Conservation (phyloP, 2,888 invertebrate species). For the Sphinx pinastri region DNA sequence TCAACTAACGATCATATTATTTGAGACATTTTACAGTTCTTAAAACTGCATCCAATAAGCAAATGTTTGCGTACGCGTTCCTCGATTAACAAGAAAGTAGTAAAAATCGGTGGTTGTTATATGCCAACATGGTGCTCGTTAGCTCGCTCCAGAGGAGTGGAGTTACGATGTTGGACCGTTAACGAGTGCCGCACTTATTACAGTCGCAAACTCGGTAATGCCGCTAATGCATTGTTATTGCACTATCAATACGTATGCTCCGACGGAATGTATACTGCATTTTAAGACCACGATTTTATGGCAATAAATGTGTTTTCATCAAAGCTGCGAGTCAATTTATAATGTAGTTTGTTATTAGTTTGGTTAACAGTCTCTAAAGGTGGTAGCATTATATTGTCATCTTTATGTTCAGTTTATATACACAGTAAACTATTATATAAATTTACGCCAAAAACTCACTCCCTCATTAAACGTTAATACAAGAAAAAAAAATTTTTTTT, state of each 20-base stretch:
- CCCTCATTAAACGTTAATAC: neutral
- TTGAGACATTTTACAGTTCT: neutral
- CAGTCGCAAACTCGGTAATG: conserved; percentile 47
- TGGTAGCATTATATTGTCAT: too few relatives aligned
- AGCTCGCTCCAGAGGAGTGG: conserved; percentile 43
- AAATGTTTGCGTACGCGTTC: neutral
- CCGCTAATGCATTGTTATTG: conserved; percentile 61
- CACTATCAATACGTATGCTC: conserved; percentile 41
- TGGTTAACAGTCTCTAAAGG: too few relatives aligned
- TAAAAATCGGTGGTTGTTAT: conserved; percentile 22
- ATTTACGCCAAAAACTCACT: neutral
- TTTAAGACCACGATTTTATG: neutral
- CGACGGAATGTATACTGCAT: neutral
- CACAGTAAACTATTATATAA: too few relatives aligned
- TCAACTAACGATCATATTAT: too few relatives aligned
- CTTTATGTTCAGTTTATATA: too few relatives aligned
- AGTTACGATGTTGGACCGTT: conserved; percentile 59
- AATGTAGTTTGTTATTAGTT: too few relatives aligned
- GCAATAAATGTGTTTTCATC: too few relatives aligned
- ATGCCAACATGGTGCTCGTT: conserved; percentile 48
- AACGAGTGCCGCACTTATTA: conserved; percentile 63
- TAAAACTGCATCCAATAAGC: conserved; percentile 14
- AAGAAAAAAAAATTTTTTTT: too few relatives aligned
- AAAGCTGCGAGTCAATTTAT: too few relatives aligned
- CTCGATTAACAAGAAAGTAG: conserved; percentile 18